Evolutionary conservation across 2,888 invertebrate genomes (phyloP).

Genomic region (Girardia tigrina): DNA sequence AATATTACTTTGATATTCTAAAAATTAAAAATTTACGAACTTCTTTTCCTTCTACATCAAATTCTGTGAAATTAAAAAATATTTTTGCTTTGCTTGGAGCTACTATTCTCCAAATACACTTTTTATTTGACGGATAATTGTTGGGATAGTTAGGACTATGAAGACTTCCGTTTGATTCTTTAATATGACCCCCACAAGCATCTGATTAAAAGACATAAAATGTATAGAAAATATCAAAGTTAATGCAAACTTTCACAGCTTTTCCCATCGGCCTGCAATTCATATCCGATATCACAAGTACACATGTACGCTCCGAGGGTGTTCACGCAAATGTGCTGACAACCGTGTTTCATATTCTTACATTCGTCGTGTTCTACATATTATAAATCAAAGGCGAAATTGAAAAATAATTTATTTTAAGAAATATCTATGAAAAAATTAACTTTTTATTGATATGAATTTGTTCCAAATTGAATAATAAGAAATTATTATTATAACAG

Average conservation of each 20-base stretch:
- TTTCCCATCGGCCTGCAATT: slow-evolving; percentile 87
- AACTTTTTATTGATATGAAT: too few species aligned
- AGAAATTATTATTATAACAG: too few species aligned
- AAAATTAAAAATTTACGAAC: too few species aligned
- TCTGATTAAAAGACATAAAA: slow-evolving; percentile 55
- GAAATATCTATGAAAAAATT: too few species aligned
- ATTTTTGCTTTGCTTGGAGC: slow-evolving; percentile 81
- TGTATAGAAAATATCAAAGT: not conserved
- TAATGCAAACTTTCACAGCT: slow-evolving; percentile 71
- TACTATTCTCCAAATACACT: slow-evolving; percentile 93
- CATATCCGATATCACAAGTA: slow-evolving; percentile 82
- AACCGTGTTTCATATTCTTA: slow-evolving; percentile 72
- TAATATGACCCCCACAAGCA: slow-evolving; percentile 85
- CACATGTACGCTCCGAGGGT: slow-evolving; percentile 73
- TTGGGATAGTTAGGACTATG: slow-evolving; percentile 90
- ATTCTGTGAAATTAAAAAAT: slow-evolving; percentile 89
- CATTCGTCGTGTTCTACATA: slow-evolving; percentile 97
- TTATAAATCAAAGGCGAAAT: too few species aligned
- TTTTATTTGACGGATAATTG: slow-evolving; percentile 78
- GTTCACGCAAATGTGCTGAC: slow-evolving; percentile 88
- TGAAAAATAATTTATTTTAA: too few species aligned
- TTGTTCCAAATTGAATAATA: too few species aligned
- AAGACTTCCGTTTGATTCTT: slow-evolving; percentile 75
- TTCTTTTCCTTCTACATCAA: slow-evolving; percentile 87
- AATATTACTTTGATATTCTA: too few species aligned